Evolutionary conservation across 2,888 invertebrate species (phyloP).

Genomic region (Alloplasta piceator): DNA sequence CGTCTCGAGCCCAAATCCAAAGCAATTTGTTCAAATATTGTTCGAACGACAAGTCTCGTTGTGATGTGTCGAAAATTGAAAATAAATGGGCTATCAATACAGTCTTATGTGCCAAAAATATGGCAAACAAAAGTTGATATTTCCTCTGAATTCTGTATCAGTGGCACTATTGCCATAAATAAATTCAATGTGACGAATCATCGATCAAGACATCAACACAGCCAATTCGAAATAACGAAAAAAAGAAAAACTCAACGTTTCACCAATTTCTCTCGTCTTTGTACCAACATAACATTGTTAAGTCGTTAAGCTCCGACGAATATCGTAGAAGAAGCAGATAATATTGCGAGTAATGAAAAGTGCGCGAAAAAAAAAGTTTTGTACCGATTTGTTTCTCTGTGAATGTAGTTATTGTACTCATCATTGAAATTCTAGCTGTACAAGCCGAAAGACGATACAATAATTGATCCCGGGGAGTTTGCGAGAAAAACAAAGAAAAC

Average conservation of each 20-base stretch:
- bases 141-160: neutral
- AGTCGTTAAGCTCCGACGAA: neutral
- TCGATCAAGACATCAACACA: neutral
- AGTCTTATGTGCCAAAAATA: conserved; percentile 57
- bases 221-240: conserved; percentile 36
- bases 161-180: neutral
- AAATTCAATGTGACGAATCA: neutral
- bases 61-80: neutral
- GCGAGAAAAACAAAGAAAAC: neutral
- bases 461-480: conserved; percentile 9
- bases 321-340: neutral
- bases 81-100: conserved; percentile 31
- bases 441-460: conserved; percentile 9
- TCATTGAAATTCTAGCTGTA: conserved; percentile 16
- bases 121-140: conserved; percentile 21
- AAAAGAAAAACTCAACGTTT: conserved; percentile 32
- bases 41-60: conserved; percentile 24
- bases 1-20: conserved; percentile 23
- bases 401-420: conserved; percentile 33
- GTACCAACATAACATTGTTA: conserved; percentile 42
- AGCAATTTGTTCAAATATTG: conserved; percentile 49
- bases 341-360: conserved; percentile 16
- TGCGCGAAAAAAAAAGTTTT: conserved; percentile 13
- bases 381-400: conserved; percentile 41
- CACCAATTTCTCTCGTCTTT: conserved; percentile 43